phyloP scores from a whole-genome alignment of 2,113 vertebrate genomes.

The Oreochromis tanganicae region DNA sequence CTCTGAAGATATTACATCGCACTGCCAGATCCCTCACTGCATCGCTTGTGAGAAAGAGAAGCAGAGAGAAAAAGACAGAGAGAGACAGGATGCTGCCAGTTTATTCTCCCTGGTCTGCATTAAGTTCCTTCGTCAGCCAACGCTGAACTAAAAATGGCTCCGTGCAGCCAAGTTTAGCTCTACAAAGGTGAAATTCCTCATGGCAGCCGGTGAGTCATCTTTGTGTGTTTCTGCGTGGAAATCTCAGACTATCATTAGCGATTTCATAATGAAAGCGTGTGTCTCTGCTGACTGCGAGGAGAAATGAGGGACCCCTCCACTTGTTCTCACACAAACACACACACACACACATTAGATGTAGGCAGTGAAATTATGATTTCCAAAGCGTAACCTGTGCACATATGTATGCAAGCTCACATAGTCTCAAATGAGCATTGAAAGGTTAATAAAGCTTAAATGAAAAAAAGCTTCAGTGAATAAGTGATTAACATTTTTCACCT shows the following conservation, averaged over 20 bases:
- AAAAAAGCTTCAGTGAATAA: background rate
- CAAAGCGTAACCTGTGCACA: background rate
- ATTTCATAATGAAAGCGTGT: slow-evolving; percentile 12
- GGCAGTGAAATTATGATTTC: background rate
- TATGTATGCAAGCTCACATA: background rate
- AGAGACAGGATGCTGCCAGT: slow-evolving; percentile 12
- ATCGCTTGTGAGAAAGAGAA: slow-evolving; percentile 11
- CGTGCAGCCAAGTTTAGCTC: slow-evolving; percentile 34
- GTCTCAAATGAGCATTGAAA: background rate
- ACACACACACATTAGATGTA: background rate
- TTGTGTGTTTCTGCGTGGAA: background rate
- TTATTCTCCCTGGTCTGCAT: slow-evolving; percentile 35
- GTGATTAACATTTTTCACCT: background rate
- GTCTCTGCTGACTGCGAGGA: background rate
- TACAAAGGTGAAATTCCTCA: slow-evolving; percentile 35
- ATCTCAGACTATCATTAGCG: slow-evolving; percentile 24
- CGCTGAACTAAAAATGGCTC: slow-evolving; percentile 56
- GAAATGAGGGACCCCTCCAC: background rate
- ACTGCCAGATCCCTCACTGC: slow-evolving; percentile 18
- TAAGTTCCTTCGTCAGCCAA: slow-evolving; percentile 41
- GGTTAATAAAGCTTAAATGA: background rate
- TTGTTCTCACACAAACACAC: background rate
- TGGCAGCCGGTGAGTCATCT: slow-evolving; percentile 49
- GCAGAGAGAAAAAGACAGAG: background rate
- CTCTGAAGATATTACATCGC: slow-evolving; percentile 2